Base-by-base conservation (phyloP, 2,888 invertebrate species). In the Tetragnatha montana region DNA sequence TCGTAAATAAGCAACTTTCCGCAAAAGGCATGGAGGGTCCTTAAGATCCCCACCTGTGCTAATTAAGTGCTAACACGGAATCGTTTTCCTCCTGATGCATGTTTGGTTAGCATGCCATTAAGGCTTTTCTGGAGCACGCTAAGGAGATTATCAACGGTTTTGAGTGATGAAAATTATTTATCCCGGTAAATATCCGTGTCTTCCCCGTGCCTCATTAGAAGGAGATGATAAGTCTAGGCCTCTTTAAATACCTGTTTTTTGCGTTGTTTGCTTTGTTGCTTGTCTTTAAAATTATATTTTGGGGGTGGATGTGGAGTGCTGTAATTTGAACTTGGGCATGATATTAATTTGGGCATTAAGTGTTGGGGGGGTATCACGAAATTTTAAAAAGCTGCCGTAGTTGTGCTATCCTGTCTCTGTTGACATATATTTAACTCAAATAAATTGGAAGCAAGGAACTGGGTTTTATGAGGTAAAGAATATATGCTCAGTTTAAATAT, bases 31-130 rank as follows among this genome's bases (percentile, higher is more conserved):
- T 74, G 74, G 21, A 79, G 74, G 60, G 49, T 80, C 74, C 78
- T 85, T 79, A 79, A 78, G 35, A 60, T 51, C 80, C 60, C 80
- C 60, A 80, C 71, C 86, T 80, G 85, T 86, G 86, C 74, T 86
- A 86, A 86, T 86, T 86, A 86, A 86, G 86, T 86, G 86, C 47
- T 86, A 86, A 86, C 80, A 80, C 86, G 86, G 74, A 71, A 80
- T 86, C 73, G 60, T 79, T 80, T 86, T 85, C 76, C 84, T 69
- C 69, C 14, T 10, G 17, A 22, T 60, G 22, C 47, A 22, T 60
- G 74, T 82, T 82, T 82, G 82, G 51, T 70, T 74, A 50, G 50
- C 73, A 82, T 22, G 60, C 51, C 51, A 82, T 82, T 74, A 82
- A 82, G 49, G 22, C 51, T 82, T 60, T 82, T 82, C 73, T 21